Evolutionary conservation across 1,140 invertebrate species (phyloP).

Genomic region (Cardiocondyla obscurior): DNA sequence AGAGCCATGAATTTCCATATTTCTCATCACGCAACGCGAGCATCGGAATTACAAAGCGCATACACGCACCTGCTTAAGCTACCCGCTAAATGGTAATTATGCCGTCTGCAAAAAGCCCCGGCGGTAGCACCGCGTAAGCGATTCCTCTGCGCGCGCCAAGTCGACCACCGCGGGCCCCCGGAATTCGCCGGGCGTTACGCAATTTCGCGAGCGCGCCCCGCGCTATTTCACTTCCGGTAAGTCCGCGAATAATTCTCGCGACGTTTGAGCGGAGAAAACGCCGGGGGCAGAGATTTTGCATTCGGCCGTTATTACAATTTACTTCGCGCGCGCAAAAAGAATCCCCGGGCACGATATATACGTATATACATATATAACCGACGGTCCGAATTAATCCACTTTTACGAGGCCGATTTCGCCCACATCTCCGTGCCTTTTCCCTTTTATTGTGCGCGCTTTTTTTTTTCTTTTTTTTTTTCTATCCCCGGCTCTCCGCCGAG

Average conservation of each 20-base stretch:
- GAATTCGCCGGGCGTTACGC: not conserved
- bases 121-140: slow-evolving; percentile 8
- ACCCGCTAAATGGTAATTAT: slow-evolving; percentile 10
- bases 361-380: not conserved
- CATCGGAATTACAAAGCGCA: not conserved
- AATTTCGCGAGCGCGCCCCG: slow-evolving; percentile 18
- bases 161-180: slow-evolving; percentile 2
- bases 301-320: slow-evolving; percentile 56
- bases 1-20: not conserved
- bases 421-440: not conserved
- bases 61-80: not conserved
- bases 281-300: slow-evolving; percentile 38
- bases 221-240: slow-evolving; percentile 35
- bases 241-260: slow-evolving; percentile 52
- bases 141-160: slow-evolving; percentile 31
- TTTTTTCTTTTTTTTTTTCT: too few species aligned
- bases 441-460: not conserved
- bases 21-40: not conserved
- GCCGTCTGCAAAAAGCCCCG: slow-evolving; percentile 8
- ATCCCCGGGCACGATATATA: not conserved
- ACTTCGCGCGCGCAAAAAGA: slow-evolving; percentile 35
- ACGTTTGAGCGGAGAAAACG: slow-evolving; percentile 11
- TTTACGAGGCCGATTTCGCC: slow-evolving; percentile 43
- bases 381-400: slow-evolving; percentile 50
- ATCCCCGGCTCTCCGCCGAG: not conserved